Evolutionary conservation across 2,113 vertebrate species (phyloP), one percentile per base, ranked within the genome.

Genomic region (Ivindomyrus marchei): DNA sequence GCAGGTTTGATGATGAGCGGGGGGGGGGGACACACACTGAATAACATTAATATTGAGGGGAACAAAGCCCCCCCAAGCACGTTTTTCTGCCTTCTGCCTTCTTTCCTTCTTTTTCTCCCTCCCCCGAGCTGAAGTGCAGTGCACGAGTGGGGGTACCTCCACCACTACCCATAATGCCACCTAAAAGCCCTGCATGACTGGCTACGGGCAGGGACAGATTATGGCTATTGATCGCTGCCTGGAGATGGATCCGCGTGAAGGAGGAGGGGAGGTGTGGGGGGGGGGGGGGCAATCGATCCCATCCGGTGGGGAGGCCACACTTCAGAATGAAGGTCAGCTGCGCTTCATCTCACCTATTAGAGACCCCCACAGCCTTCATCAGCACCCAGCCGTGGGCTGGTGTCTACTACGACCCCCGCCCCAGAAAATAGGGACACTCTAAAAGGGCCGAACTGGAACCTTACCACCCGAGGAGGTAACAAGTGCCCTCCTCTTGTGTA

Each of bases 121-220:
- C 85, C 21, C 84, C 56, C 31, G 92, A 93, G 92, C 93, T 92
- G 92, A 95, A 94, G 91, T 93, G 92, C 90, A 85, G 92, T 91
- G 92, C 93, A 93, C 88, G 91, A 92, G 90, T 56, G 74, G 49
- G 10, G 93, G 93, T 87, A 88, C 94, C 92, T 94, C 92, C 90
- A 85, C 87, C 88, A 94, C 93, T 93, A 92, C 91, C 0, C 94
- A 94, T 95, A 96, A 96, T 93, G 93, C 95, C 94, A 96, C 95
- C 97, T 97, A 97, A 97, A 97, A 95, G 94, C 96, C 96, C 97
- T 91, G 95, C 97, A 97, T 98, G 97, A 97, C 97, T 97, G 96
- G 96, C 95, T 95, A 96, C 95, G 95, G 97, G 96, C 97, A 96
- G 96, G 95, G 94, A 95, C 96, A 97, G 97, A 99, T 99, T 98